Base-by-base conservation (phyloP, 2,797 vertebrate species). In the Leuciscus waleckii region DNA sequence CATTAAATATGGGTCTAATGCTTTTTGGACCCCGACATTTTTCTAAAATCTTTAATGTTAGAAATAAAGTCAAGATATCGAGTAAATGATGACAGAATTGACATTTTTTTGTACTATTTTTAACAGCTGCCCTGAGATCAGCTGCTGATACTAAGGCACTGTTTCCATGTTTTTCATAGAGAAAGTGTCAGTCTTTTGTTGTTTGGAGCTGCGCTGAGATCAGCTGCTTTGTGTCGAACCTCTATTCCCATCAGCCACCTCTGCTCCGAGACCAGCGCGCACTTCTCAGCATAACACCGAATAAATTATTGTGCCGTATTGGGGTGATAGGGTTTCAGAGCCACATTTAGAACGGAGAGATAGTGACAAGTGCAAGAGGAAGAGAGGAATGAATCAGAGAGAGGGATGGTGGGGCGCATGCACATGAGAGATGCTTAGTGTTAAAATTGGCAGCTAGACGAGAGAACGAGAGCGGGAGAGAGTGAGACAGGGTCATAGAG, bases 281-380 rank as follows among this genome's bases (percentile, higher is more conserved):
- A 63, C 71, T 71, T 81, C 70, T 85, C 68, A 83, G 11, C 69
- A 75, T 58, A 70, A 80, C 23, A 19, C 65, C 26, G 73, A 87
- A 87, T 83, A 85, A 83, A 81, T 61, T 74, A 76, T 65, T 58
- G 2, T 19, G 39, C 37, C 43, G 70, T 37, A 78, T 70, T 85
- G 80, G 37, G 80, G 68, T 79, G 73, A 74, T 83, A 67, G 58
- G 61, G 69, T 75, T 87, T 84, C 68, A 63, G 32, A 61, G 74
- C 39, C 35, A 69, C 58, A 79, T 79, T 63, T 43, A 82, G 82
- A 87, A 89, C 86, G 65, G 81, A 41, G 79, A 80, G 86, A 86
- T 87, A 82, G 85, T 79, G 91, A 91, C 90, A 90, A 90, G 91
- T 88, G 89, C 88, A 82, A 86, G 88, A 21, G 89, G 89, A 78